These are phyloP conservation scores for Helicoverpa assulta DNA, from an alignment of 2,888 invertebrate species.

Conservation along the genomic window DNA sequence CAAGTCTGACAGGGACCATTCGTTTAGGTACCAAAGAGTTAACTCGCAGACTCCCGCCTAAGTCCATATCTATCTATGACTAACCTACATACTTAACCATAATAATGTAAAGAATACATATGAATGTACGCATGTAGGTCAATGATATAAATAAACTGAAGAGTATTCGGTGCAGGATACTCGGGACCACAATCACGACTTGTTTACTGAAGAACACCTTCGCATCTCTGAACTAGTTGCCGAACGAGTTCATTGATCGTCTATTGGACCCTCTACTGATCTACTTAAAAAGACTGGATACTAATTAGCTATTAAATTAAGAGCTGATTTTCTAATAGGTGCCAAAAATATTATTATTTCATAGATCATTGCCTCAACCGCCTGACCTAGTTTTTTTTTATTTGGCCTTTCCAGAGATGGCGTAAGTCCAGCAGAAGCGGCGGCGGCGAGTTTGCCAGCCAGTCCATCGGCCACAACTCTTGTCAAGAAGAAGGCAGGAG, in stretches of 20 bases:
- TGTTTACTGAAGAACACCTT: constrained; percentile 29
- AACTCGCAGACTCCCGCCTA: too few relatives aligned
- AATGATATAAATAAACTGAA: constrained; percentile 54
- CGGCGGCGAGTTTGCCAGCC: constrained; percentile 84
- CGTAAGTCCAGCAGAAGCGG: constrained; percentile 86
- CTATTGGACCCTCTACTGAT: constrained; percentile 3
- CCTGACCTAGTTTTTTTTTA: background rate
- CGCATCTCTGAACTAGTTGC: constrained; percentile 20
- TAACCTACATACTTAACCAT: background rate
- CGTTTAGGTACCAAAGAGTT: too few relatives aligned
- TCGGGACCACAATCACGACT: constrained; percentile 34
- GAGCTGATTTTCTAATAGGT: constrained; percentile 17
- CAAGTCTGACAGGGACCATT: too few relatives aligned
- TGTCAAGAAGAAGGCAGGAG: constrained; percentile 84
- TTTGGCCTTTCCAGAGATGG: constrained; percentile 80
- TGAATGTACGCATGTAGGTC: constrained; percentile 41
- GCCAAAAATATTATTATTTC: constrained; percentile 30
- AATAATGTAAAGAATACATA: constrained; percentile 21
- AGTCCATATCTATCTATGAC: too few relatives aligned
- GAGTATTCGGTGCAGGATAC: constrained; percentile 30
- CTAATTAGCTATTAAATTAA: constrained; percentile 20
- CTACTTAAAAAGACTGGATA: constrained; percentile 14
- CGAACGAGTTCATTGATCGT: constrained; percentile 33
- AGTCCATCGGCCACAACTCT: constrained; percentile 87
- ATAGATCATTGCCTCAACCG: constrained; percentile 12